A percentile compares a stretch with the other conserved stretches of the same genome.
phyloP scores from a whole-genome alignment of 2,797 vertebrate species.

The Thripadectes ignobilis region DNA sequence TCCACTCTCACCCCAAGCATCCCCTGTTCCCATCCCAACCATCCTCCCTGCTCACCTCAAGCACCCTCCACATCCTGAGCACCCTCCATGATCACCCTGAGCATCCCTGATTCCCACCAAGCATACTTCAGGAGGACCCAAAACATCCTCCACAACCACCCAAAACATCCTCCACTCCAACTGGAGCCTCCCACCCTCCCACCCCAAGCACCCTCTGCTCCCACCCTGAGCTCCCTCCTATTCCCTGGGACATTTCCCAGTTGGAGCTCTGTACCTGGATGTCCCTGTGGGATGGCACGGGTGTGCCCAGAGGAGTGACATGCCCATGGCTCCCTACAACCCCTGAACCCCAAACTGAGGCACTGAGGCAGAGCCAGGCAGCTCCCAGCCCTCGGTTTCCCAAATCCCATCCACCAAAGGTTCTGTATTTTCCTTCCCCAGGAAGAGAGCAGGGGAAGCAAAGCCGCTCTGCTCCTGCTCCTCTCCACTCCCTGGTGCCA shows the following conservation, averaged over 20 bases:
- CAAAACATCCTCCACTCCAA: not conserved
- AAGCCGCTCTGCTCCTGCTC: accelerated
- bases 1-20: not conserved
- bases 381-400: not conserved
- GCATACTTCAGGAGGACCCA: not conserved
- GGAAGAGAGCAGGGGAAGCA: not conserved
- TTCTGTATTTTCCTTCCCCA: accelerated
- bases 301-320: not conserved
- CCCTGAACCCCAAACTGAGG: not conserved
- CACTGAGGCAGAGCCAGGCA: not conserved
- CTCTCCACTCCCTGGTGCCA: accelerated
- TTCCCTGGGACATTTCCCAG: not conserved
- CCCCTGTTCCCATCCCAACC: not conserved
- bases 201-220: not conserved
- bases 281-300: accelerated
- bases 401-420: not conserved
- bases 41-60: not conserved
- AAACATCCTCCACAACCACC: not conserved
- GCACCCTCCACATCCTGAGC: not conserved
- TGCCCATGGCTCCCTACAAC: not conserved
- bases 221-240: not conserved
- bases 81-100: not conserved
- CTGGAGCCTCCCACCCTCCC: not conserved
- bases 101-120: too few relatives aligned
- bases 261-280: accelerated